Percentiles rank a stretch among this genome's conserved stretches.
These are phyloP conservation scores for Megalops atlanticus DNA, from an alignment of 2,113 vertebrate species.

Conservation along the genomic window DNA sequence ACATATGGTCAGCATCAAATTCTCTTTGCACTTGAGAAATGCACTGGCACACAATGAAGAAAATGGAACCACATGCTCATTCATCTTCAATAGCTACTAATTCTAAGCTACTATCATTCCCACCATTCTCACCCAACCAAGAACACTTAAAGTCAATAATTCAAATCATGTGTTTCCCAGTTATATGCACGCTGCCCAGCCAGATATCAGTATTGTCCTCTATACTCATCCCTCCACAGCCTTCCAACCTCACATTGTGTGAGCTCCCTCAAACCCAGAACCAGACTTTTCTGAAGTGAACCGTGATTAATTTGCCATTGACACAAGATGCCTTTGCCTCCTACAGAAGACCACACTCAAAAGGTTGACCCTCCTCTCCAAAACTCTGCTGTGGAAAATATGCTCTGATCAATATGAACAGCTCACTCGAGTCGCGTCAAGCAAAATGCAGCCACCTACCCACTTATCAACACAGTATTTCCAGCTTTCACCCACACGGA, in stretches of 20 bases:
- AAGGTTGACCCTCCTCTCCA: conserved; percentile 9
- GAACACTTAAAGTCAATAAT: no score
- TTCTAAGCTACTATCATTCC: no score
- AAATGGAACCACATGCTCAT: neutral
- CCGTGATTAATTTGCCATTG: neutral
- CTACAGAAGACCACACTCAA: neutral
- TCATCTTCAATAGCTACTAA: no score
- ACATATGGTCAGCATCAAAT: no score
- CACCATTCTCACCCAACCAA: neutral
- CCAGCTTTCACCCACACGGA: neutral
- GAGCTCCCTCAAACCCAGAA: neutral
- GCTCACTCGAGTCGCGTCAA: conserved; percentile 25
- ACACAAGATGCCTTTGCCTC: neutral
- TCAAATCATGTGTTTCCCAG: no score
- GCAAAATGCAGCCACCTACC: neutral
- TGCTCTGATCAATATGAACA: conserved; percentile 29
- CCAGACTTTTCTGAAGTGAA: neutral
- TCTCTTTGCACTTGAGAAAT: no score
- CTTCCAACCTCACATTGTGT: neutral
- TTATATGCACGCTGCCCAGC: neutral
- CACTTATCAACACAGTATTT: conserved; percentile 27
- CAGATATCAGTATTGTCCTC: neutral
- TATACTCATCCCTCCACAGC: neutral
- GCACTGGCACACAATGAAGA: neutral
- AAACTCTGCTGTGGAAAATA: neutral